These are phyloP conservation scores for Mycalesis mineus DNA, from an alignment of 2,888 invertebrate species.

Conservation along the genomic window DNA sequence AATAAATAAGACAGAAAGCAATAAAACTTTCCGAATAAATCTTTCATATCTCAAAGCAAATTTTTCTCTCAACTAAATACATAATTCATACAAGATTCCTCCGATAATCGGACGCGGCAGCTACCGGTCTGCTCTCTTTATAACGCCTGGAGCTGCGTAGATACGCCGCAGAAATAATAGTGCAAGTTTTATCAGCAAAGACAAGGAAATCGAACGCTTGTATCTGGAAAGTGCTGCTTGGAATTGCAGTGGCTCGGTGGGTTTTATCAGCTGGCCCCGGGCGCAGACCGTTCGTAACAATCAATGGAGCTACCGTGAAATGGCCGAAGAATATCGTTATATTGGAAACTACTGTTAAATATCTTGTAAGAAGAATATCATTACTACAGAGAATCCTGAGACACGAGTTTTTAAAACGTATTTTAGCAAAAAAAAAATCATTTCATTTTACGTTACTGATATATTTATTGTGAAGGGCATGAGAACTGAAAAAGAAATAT, in stretches of 20 bases:
- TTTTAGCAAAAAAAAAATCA: no score
- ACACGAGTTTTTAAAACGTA: no score
- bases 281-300: constrained; percentile 39
- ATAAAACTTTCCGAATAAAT: constrained; percentile 45
- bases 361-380: no score
- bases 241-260: constrained; percentile 57
- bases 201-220: constrained; percentile 47
- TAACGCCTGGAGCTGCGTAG: constrained; percentile 38
- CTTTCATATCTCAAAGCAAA: constrained; percentile 40
- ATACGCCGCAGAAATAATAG: constrained; percentile 58
- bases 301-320: constrained; percentile 47
- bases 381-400: no score
- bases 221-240: constrained; percentile 53
- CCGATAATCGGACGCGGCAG: constrained; percentile 50
- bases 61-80: constrained; percentile 61
- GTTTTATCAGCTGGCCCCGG: constrained; percentile 61
- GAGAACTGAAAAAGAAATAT: no score
- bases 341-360: background rate
- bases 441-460: no score
- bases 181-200: constrained; percentile 61
- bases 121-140: constrained; percentile 36
- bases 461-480: no score
- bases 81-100: constrained; percentile 59
- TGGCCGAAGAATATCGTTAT: background rate
- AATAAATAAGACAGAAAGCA: constrained; percentile 24